Evolutionary conservation across 2,888 invertebrate genomes (phyloP), one percentile per base, ranked within the genome.

Genomic region (Tillus elongatus): DNA sequence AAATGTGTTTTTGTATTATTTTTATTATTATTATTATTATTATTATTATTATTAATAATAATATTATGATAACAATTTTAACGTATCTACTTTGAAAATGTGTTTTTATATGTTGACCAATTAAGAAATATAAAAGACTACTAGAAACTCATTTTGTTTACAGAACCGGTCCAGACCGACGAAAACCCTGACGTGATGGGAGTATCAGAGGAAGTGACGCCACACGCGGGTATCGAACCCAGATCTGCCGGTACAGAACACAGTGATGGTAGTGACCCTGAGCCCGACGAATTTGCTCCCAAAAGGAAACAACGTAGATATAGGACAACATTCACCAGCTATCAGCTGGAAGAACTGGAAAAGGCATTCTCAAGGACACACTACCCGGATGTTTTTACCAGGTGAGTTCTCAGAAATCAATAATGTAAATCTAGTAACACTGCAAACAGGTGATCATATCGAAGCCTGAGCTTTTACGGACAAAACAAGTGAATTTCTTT

Each of bases 281-380:
- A 87, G 56, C 68, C 68, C 42, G 74, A 73, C 55, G 86, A 87
- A 48, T 86, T 84, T 58, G 73, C 85, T 0, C 89, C 89, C 1
- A 91, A 91, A 65, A 71, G 91, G 47, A 92, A 92, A 60, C 92
- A 92, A 61, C 72, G 92, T 4, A 70, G 92, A 30, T 92, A 92
- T 62, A 72, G 92, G 46, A 92, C 92, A n/a, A 92, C 92, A 15
- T 92, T 92, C 66, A 91, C 92, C 30, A 89, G 89, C 57, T 91
- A 88, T 59, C 90, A 96, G 65, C 71, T 96, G 48, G 95, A 96
- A 63, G 95, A 96, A 64, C 67, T 96, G 53, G 95, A 96, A 67
- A 95, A 95, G 61, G 93, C 95, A 0, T 96, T 96, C 69, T 86
- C 93, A 2, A 82, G 93, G 60, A 96, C 96, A 9, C 96, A 96